Percentiles rank a stretch among this genome's conserved stretches.
phyloP scores from a whole-genome alignment of 2,797 vertebrate genomes.

The Acanthurus lineatus region DNA sequence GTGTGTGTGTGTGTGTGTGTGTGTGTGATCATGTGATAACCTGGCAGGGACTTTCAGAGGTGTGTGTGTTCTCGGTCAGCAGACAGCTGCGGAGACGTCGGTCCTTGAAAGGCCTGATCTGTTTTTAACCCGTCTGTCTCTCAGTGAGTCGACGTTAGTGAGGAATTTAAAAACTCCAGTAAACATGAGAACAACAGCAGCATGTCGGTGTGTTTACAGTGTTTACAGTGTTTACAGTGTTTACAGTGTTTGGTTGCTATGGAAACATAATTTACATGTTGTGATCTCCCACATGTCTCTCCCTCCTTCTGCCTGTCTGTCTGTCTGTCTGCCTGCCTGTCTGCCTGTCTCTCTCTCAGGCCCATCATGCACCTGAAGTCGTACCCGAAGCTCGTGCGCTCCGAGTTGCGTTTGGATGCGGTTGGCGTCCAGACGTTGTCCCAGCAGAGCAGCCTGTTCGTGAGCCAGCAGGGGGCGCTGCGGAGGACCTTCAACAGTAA shows the following conservation, averaged over 20 bases:
- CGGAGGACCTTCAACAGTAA: slow-evolving; percentile 72
- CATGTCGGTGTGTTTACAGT: too few species aligned
- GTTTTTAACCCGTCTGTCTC: slow-evolving; percentile 14
- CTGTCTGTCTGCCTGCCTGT: too few species aligned
- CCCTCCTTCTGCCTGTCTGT: too few species aligned
- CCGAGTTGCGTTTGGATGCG: slow-evolving; percentile 84
- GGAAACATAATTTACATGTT: too few species aligned
- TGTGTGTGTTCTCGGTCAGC: not conserved
- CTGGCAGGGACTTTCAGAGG: not conserved
- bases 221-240: too few species aligned
- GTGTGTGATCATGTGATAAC: not conserved
- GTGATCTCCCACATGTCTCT: too few species aligned
- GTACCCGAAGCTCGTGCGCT: slow-evolving; percentile 88
- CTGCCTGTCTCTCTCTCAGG: slow-evolving; percentile 73
- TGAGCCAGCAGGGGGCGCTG: slow-evolving; percentile 60
- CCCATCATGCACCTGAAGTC: slow-evolving; percentile 93
- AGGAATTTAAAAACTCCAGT: too few species aligned
- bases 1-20: not conserved
- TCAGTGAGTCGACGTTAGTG: slow-evolving; percentile 67
- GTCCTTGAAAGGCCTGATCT: not conserved
- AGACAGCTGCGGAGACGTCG: too few species aligned
- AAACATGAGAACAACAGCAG: too few species aligned
- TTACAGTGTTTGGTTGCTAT: too few species aligned
- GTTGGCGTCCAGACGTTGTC: slow-evolving; percentile 71
- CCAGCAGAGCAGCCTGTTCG: slow-evolving; percentile 62